Base-by-base conservation (phyloP, 2,113 vertebrate genomes). In the Engraulis encrasicolus region DNA sequence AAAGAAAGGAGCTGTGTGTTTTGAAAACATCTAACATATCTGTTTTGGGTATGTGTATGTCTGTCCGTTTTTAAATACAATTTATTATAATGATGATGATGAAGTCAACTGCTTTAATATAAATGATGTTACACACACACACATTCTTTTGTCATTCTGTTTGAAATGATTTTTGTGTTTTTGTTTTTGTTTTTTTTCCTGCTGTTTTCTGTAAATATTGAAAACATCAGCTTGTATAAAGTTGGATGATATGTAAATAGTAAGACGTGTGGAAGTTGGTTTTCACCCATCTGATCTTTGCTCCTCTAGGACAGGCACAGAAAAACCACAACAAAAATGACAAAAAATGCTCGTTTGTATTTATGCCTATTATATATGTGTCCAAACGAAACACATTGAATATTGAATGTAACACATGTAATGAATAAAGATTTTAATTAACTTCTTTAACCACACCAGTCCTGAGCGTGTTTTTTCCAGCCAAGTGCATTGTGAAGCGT, bases 381-480 rank as follows among this genome's bases (percentile, higher is more conserved):
- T 96, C 93, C 92, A 91, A 93, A 94, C 94, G 91, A 96, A 96
- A 93, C 93, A 93, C 93, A 94, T 95, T 94, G 94, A 90, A 95
- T 96, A 96, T 85, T 96, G 96, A 97, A 97, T 97, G 96, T 97
- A 97, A 96, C 94, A 96, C 95, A 93, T 90, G 92, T 96, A 96
- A 94, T 95, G 89, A 96, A 96, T 97, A 97, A 97, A 88, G 97
- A 95, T 96, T 88, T 97, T 94, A 96, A 96, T 95, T 92, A 93
- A 89, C 92, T 96, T 97, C 95, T 97, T 97, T 95, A 94, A 93
- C 95, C 95, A 91, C 34, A 38, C 19, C 17, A 50, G n/a, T 77
- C n/a, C 40, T 82, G 31, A 45, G 37, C 27, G 20, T 27, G 6
- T 40, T 14, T 58, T n/a, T 49, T 38, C 77, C 50, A 19, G 19